Base-by-base conservation (phyloP, 2,113 vertebrate genomes). In the Sphyrna mokarran region DNA sequence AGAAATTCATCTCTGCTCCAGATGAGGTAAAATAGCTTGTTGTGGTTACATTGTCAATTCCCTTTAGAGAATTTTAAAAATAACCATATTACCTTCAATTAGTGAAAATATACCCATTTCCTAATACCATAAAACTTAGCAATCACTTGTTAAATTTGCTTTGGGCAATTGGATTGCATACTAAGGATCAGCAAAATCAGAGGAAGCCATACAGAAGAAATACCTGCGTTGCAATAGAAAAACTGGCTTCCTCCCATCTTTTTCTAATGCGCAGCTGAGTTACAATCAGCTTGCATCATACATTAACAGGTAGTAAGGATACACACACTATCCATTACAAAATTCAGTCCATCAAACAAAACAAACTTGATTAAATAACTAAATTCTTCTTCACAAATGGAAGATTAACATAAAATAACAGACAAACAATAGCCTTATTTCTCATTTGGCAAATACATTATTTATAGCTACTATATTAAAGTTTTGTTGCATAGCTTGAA, bases 401-500 rank as follows among this genome's bases (percentile, higher is more conserved):
- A 76, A 96, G 91, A 43, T 70, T 83, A 78, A 80, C 76, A 66
- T 66, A 91, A 95, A 96, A 94, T 89, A 61, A 94, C 20, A 87
- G 95, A 61, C 95, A 94, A 94, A 95, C 80, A 90, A 40, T 96
- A 95, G 94, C 96, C 96, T 96, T 96, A 96, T 97, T 97, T 97
- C 97, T 97, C 96, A 96, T 96, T 96, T 96, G 87, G 68, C 85
- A 94, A 72, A 96, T 98, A 96, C 97, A 98, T 97, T 97, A 98
- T 98, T 97, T 96, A 97, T 96, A 96, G 96, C 96, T 94, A 96
- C 96, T 97, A 97, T 97, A 96, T 96, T 96, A 97, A 97, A 97
- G 96, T 96, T 96, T 83, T 95, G 95, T 96, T 95, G 95, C 96
- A 96, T 96, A 95, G 22, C 18, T 80, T 95, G 94, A 95, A 96